phyloP scores from a whole-genome alignment of 1,140 invertebrate genomes.

The Drosophila bocki region DNA sequence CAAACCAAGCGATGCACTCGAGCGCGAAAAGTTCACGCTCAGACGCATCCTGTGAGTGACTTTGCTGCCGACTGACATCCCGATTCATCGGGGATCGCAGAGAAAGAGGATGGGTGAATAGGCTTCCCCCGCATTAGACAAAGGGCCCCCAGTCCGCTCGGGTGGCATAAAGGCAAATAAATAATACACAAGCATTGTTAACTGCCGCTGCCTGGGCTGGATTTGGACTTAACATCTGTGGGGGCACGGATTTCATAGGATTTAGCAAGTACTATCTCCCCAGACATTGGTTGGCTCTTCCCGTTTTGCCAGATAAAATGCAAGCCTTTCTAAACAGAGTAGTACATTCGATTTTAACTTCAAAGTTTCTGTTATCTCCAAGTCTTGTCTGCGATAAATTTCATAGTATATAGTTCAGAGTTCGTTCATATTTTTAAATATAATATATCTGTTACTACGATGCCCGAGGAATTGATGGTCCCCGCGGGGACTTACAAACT shows the following conservation, averaged over 20 bases:
- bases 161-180: constrained; percentile 69
- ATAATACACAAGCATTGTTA: constrained; percentile 62
- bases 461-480: constrained; percentile 38
- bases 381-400: not conserved
- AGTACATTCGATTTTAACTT: not conserved
- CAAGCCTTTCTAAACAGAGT: too few relatives aligned
- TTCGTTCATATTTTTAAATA: too few relatives aligned
- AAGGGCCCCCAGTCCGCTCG: constrained; percentile 28
- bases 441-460: not conserved
- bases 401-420: not conserved
- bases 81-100: constrained; percentile 30
- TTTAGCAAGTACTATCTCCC: constrained; percentile 2
- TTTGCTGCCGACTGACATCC: constrained; percentile 54
- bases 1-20: constrained; percentile 52
- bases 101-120: not conserved
- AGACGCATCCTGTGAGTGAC: constrained; percentile 69
- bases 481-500: constrained; percentile 46
- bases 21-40: constrained; percentile 72
- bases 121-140: not conserved
- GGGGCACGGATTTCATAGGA: constrained; percentile 23
- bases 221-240: constrained; percentile 47
- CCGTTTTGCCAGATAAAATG: not conserved
- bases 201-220: constrained; percentile 26
- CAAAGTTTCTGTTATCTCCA: not conserved
- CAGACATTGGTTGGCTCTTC: not conserved